These are phyloP conservation scores for Notarius lentiginosus DNA, from an alignment of 2,113 vertebrate genomes.

Conservation along the genomic window DNA sequence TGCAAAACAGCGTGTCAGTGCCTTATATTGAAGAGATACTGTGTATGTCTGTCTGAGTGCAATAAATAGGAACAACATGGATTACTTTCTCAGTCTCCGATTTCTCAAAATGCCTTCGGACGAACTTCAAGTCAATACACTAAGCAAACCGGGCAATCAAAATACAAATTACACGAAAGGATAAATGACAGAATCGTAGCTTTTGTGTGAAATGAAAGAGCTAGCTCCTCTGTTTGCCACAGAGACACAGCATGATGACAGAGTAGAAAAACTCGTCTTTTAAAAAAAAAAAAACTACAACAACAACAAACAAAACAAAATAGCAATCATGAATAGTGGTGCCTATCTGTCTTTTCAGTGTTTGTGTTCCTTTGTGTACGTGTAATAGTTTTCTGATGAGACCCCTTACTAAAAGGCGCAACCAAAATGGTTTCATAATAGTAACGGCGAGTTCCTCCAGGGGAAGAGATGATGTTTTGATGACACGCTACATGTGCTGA, in stretches of 20 bases:
- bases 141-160: neutral
- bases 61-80: conserved; percentile 4
- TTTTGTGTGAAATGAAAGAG: neutral
- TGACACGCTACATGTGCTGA: neutral
- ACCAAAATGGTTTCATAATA: neutral
- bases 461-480: conserved; percentile 1
- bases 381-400: conserved; percentile 4
- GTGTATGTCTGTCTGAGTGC: conserved; percentile 13
- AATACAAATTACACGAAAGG: neutral
- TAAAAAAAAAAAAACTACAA: neutral
- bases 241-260: neutral
- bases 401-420: neutral
- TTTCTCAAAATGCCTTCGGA: neutral
- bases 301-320: neutral
- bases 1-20: conserved; percentile 63
- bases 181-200: neutral
- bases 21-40: conserved; percentile 69
- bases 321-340: neutral
- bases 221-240: neutral
- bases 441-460: neutral
- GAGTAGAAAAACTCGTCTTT: neutral
- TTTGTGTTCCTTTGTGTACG: conserved; percentile 3
- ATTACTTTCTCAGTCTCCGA: neutral
- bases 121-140: neutral
- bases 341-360: neutral